phyloP scores from a whole-genome alignment of 2,797 vertebrate genomes.

The Lithobates pipiens region DNA sequence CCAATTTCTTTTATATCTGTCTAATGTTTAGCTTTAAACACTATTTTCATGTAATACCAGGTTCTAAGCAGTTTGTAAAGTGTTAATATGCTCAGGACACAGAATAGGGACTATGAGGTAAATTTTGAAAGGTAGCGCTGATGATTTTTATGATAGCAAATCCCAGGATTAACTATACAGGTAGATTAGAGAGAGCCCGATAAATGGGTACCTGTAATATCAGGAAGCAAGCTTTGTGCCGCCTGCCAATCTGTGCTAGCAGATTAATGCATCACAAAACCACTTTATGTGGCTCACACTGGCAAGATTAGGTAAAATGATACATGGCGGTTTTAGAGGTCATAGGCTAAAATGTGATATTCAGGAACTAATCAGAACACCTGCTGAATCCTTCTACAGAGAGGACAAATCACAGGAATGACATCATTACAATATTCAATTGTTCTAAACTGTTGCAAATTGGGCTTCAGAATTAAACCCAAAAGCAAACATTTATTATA shows the following conservation, averaged over 20 bases:
- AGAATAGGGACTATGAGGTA: not conserved
- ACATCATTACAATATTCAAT: not conserved
- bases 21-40: no score
- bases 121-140: not conserved
- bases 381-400: not conserved
- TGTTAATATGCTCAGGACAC: not conserved
- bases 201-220: not conserved
- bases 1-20: no score
- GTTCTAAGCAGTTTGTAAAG: not conserved
- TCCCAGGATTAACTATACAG: not conserved
- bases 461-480: not conserved
- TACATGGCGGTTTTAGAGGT: conserved; percentile 5
- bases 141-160: not conserved
- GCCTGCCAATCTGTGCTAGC: not conserved
- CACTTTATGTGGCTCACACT: not conserved
- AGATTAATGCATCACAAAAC: conserved; percentile 7
- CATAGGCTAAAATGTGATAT: conserved; percentile 13
- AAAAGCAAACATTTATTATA: no score
- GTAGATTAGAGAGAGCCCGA: not conserved
- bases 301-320: conserved; percentile 26
- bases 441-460: not conserved
- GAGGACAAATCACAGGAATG: not conserved
- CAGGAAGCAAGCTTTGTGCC: not conserved
- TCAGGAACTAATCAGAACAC: not conserved
- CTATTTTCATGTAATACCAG: not conserved